Evolutionary conservation across 2,113 vertebrate genomes (phyloP).

Genomic region (Illadopsis cleaveri): DNA sequence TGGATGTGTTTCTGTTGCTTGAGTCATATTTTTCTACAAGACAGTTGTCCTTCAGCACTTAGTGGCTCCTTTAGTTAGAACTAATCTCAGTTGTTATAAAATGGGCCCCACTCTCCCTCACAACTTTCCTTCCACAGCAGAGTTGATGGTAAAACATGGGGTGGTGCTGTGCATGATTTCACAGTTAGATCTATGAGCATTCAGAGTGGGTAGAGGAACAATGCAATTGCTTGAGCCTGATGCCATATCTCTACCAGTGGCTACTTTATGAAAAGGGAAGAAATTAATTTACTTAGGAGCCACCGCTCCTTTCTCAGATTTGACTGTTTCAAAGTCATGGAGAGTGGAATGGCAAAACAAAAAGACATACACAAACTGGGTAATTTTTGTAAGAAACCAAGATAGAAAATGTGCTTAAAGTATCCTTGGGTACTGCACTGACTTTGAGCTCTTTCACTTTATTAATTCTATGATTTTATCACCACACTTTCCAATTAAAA

Average conservation of each 20-base stretch:
- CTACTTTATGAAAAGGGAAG: background rate
- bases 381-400: background rate
- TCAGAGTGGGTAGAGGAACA: background rate
- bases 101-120: fast-evolving
- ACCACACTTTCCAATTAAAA: slow-evolving; percentile 19
- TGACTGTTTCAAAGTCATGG: background rate
- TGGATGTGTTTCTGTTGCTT: background rate
- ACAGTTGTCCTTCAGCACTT: background rate
- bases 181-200: background rate
- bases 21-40: background rate
- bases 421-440: background rate
- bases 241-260: background rate
- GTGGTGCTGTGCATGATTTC: fast-evolving
- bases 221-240: fast-evolving
- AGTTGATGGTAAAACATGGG: fast-evolving
- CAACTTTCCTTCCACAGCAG: background rate
- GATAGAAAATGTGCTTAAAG: background rate
- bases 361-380: background rate
- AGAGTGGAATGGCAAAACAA: background rate
- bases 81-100: background rate
- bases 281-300: background rate
- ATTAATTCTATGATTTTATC: slow-evolving; percentile 55
- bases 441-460: slow-evolving; percentile 20
- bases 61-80: background rate
- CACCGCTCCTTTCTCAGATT: background rate